phyloP scores from a whole-genome alignment of 2,797 vertebrate genomes.

The Arnoldichthys spilopterus region DNA sequence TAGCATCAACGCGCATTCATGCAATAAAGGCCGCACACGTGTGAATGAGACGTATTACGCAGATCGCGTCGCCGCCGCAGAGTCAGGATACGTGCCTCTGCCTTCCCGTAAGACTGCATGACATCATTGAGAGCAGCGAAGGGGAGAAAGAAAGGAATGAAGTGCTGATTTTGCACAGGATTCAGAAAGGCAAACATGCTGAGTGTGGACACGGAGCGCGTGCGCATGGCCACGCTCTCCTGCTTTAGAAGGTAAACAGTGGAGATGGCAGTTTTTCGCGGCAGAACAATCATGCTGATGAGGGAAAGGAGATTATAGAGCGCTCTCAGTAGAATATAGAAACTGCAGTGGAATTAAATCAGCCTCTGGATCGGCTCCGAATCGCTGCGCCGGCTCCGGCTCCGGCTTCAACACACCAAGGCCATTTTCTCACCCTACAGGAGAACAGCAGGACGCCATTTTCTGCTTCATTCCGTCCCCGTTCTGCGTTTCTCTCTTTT shows the following conservation, averaged over 20 bases:
- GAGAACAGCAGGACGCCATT: background rate
- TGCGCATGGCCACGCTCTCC: background rate
- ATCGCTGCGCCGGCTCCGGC: background rate
- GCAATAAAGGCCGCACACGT: background rate
- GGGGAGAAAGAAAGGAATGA: background rate
- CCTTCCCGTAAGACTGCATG: background rate
- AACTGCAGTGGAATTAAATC: constrained; percentile 3
- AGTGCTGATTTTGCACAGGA: constrained; percentile 14
- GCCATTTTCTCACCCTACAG: background rate
- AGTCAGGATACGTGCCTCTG: background rate
- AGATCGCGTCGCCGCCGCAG: background rate
- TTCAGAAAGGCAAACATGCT: background rate
- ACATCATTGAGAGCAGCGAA: background rate
- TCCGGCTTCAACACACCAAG: background rate
- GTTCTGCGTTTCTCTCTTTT: no score
- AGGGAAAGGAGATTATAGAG: background rate
- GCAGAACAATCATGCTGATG: constrained; percentile 10
- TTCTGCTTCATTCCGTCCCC: background rate
- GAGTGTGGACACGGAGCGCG: background rate
- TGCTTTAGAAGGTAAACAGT: background rate
- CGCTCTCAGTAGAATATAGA: background rate
- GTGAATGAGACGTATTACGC: background rate
- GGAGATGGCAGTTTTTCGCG: background rate
- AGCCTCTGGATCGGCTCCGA: background rate
- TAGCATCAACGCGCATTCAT: background rate